These are phyloP conservation scores for Drosophila tropicalis DNA, from an alignment of 1,140 invertebrate genomes.

Conservation along the genomic window DNA sequence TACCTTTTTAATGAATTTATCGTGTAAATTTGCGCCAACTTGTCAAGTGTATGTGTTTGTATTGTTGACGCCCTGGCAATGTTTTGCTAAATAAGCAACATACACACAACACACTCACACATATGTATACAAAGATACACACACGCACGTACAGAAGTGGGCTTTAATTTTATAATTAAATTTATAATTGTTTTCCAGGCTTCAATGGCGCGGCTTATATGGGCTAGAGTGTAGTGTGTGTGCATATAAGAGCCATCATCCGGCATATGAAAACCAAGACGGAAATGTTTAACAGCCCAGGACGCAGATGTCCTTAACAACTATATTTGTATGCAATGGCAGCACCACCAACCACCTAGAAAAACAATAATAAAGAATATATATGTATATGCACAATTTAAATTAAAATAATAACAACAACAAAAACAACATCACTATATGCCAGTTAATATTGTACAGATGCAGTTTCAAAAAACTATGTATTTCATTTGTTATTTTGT, in stretches of 20 bases:
- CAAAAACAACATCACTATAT: slow-evolving; percentile 21
- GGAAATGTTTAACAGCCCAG: slow-evolving; percentile 59
- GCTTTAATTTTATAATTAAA: slow-evolving; percentile 71
- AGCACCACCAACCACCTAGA: background rate
- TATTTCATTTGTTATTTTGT: background rate
- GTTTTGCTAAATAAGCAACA: slow-evolving; percentile 49
- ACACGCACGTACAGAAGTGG: background rate
- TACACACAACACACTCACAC: slow-evolving; percentile 21
- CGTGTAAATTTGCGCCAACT: slow-evolving; percentile 71
- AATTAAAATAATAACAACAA: slow-evolving; percentile 19
- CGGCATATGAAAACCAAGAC: slow-evolving; percentile 43
- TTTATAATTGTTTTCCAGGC: slow-evolving; percentile 61
- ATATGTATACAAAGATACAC: slow-evolving; percentile 35
- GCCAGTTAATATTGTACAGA: slow-evolving; percentile 24
- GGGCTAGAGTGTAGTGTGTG: background rate
- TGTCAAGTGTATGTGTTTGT: slow-evolving; percentile 43
- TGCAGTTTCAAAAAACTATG: slow-evolving; percentile 1
- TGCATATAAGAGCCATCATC: slow-evolving; percentile 14
- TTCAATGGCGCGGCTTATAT: slow-evolving; percentile 16
- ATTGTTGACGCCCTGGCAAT: slow-evolving; percentile 44
- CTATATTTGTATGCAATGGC: background rate
- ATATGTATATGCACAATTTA: background rate
- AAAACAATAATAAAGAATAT: background rate
- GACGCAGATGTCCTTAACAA: slow-evolving; percentile 53
- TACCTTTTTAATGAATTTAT: slow-evolving; percentile 81